Base-by-base conservation (phyloP, 2,113 vertebrate species). In the Tringa solitaria region DNA sequence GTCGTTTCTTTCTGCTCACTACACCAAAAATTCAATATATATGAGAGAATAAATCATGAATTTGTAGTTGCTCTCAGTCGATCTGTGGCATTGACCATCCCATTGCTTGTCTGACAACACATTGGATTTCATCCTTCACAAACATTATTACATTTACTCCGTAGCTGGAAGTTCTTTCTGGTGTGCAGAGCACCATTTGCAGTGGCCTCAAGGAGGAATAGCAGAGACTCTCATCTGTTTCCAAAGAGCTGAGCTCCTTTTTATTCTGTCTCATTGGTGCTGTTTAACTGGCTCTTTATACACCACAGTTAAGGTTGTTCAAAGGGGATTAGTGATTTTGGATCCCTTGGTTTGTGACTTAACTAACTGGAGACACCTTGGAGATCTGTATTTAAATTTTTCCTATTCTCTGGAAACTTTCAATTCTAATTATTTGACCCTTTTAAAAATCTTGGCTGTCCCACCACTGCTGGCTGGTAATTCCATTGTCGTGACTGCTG, bases 81-180 rank as follows among this genome's bases (percentile, higher is more conserved):
- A 16, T 78, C 33, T 76, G 64, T 90, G 33, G 7, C 21, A 15
- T 85, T 93, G 79, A 19, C 12, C 12, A 63, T 87, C 35, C 35
- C 0, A 0, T 23, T 83, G 19, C n/a, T 15, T 68, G 35, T 41
- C 39, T 64, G 61, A 45, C n/a, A 80, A 37, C 11, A 33, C 46
- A 8, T 12, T 70, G 50, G 33, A 53, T 68, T 54, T 84, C 50
- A 22, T 77, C n/a, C 15, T 57, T 79, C 28, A 26, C 89, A 32
- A 92, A 54, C 30, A 23, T 26, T 28, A 2, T 53, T 51, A 7
- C 6, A 11, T 61, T 69, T 86, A 54, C n/a, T 70, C 0, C 2
- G 33, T 33, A 88, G 39, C 59, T 70, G 54, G 22, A 83, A 73
- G 35, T 79, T 60, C 57, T 60, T 82, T 83, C 32, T 83, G 74